A percentile compares a stretch with the other conserved stretches of the same genome.
Conservation (phyloP, 2,113 vertebrate genomes). For the Phyllopteryx taeniolatus region DNA sequence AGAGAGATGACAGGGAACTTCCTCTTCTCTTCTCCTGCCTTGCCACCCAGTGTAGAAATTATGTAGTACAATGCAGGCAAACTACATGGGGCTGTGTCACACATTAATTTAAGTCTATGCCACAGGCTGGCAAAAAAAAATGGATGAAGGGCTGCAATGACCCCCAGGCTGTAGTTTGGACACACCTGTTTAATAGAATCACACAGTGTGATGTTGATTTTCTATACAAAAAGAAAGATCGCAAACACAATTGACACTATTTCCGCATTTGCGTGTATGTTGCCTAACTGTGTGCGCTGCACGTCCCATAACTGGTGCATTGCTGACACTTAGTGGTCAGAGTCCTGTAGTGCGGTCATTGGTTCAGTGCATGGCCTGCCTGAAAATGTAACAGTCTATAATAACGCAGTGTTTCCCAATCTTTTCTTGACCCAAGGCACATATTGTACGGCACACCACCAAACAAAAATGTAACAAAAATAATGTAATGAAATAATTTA, state of each 20-base stretch:
- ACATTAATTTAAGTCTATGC: too few species aligned
- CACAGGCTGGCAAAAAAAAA: too few species aligned
- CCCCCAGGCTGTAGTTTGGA: too few species aligned
- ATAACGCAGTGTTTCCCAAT: too few species aligned
- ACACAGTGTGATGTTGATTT: not conserved
- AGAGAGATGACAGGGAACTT: too few species aligned
- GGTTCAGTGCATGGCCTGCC: not conserved
- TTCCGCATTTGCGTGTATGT: not conserved
- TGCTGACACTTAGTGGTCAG: constrained; percentile 59
- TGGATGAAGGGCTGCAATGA: too few species aligned
- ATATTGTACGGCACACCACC: not conserved
- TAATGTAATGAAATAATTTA: too few species aligned
- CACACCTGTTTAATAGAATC: not conserved
- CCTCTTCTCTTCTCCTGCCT: too few species aligned
- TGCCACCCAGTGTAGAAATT: too few species aligned
- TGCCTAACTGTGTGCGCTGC: not conserved
- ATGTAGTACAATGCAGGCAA: too few species aligned
- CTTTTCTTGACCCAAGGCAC: not conserved
- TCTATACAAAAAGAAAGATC: not conserved
- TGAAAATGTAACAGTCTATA: not conserved
- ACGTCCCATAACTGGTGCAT: constrained; percentile 10
- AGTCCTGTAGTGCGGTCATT: constrained; percentile 3
- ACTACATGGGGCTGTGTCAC: too few species aligned
- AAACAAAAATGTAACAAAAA: too few species aligned
- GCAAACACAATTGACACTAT: not conserved